These are phyloP conservation scores for Delphinapterus leucas DNA, from an alignment of 2,113 vertebrate genomes.

Conservation along the genomic window DNA sequence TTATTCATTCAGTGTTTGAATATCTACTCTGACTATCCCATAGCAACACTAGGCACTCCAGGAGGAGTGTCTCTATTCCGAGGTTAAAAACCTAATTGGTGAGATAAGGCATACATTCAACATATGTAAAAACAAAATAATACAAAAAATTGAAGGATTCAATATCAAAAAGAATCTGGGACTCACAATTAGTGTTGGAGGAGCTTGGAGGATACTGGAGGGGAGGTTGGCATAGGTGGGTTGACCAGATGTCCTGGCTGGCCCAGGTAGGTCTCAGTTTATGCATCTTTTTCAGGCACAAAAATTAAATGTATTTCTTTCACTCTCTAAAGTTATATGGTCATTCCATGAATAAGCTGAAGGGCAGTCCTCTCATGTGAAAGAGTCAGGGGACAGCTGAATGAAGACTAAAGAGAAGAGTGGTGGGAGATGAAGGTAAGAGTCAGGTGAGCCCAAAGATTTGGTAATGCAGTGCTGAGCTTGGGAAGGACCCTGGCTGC, in stretches of 20 bases:
- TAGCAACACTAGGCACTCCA: neutral
- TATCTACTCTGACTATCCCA: neutral
- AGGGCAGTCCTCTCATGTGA: neutral
- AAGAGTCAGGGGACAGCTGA: neutral
- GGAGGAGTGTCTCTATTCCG: neutral
- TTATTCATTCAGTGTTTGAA: neutral
- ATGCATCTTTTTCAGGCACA: neutral
- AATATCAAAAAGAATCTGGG: neutral
- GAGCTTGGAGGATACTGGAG: neutral
- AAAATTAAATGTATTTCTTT: neutral
- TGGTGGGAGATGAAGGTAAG: no score
- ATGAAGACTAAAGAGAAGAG: neutral
- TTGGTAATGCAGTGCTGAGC: fast-evolving
- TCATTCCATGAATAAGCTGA: neutral
- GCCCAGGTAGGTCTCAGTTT: neutral
- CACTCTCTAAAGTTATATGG: neutral
- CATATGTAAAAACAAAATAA: neutral
- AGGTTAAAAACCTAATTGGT: neutral
- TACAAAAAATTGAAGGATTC: neutral
- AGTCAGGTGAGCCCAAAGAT: neutral
- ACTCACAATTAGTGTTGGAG: neutral
- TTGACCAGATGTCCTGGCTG: neutral
- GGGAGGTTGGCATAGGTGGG: fast-evolving
- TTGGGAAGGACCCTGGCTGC: neutral
- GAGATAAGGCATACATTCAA: neutral